Conservation (phyloP, 2,113 vertebrate genomes). For the Percopsis transmontana region DNA sequence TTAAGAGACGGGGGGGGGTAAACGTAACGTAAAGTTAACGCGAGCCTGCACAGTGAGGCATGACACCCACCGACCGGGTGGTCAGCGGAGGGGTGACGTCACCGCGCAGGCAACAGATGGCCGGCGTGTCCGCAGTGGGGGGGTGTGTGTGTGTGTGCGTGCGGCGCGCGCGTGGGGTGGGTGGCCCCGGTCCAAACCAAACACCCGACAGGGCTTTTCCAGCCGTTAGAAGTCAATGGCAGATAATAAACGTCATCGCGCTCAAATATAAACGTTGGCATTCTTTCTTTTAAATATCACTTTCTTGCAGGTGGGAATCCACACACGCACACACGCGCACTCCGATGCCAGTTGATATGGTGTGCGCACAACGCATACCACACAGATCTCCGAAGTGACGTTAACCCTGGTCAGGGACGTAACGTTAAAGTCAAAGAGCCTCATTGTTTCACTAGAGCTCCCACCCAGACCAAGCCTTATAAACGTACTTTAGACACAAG, state of each 20-base stretch:
- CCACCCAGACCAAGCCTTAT: slow-evolving; percentile 14
- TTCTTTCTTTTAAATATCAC: background rate
- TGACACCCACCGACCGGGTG: slow-evolving; percentile 63
- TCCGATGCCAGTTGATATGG: no score
- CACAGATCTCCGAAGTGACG: no score
- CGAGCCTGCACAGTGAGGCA: slow-evolving; percentile 30
- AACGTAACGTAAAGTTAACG: no score
- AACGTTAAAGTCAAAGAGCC: slow-evolving; percentile 3
- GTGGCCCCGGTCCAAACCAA: slow-evolving; percentile 58
- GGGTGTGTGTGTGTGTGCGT: no score
- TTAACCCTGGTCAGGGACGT: no score
- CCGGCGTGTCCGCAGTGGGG: slow-evolving; percentile 74
- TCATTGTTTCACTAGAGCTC: slow-evolving; percentile 57
- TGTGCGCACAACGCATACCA: no score
- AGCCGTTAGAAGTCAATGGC: no score
- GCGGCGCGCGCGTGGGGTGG: slow-evolving; percentile 23
- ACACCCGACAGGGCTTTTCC: slow-evolving; percentile 7
- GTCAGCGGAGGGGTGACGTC: slow-evolving; percentile 75
- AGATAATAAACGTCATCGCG: no score
- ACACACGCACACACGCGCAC: background rate
- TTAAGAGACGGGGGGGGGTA: no score
- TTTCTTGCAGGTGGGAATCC: background rate
- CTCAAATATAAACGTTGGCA: background rate
- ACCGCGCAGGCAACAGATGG: slow-evolving; percentile 76
- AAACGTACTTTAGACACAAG: background rate